These are phyloP conservation scores for Paedocypris micromegethes DNA, from an alignment of 2,797 vertebrate species.

Conservation along the genomic window DNA sequence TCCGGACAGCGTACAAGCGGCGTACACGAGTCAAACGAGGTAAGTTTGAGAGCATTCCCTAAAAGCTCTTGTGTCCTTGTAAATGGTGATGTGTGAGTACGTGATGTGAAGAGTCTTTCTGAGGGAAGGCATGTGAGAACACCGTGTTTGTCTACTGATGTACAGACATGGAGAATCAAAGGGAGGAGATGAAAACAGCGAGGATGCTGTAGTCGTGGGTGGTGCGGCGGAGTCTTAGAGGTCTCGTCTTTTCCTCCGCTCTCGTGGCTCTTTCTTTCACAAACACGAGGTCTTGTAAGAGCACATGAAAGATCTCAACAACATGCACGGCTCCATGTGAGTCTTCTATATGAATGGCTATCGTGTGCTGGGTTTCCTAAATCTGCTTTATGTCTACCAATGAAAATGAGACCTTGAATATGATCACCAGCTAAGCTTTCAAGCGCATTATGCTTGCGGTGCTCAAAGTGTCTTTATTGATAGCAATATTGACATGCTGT, in stretches of 20 bases:
- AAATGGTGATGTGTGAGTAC: constrained; percentile 25
- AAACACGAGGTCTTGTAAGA: no score
- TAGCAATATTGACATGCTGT: no score
- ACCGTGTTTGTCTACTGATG: constrained; percentile 34
- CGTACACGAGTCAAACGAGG: neutral
- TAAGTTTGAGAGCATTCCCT: constrained; percentile 4
- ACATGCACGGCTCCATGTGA: no score
- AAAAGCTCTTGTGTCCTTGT: constrained; percentile 14
- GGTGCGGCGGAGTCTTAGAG: constrained; percentile 31
- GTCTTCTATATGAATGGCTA: no score
- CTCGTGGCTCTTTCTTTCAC: constrained; percentile 31
- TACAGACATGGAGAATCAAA: constrained; percentile 42
- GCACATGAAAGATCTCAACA: no score
- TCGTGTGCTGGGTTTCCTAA: no score
- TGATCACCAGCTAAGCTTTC: no score
- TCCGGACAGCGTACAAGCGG: no score
- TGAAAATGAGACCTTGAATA: no score
- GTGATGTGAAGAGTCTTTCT: constrained; percentile 24
- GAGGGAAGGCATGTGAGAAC: constrained; percentile 14
- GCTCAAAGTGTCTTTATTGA: no score
- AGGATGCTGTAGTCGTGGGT: constrained; percentile 35
- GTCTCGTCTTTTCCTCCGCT: constrained; percentile 41
- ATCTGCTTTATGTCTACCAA: no score
- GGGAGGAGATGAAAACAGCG: constrained; percentile 35
- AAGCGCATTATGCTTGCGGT: no score